phyloP scores from a whole-genome alignment of 2,888 invertebrate genomes.

The Artemia sinica region DNA sequence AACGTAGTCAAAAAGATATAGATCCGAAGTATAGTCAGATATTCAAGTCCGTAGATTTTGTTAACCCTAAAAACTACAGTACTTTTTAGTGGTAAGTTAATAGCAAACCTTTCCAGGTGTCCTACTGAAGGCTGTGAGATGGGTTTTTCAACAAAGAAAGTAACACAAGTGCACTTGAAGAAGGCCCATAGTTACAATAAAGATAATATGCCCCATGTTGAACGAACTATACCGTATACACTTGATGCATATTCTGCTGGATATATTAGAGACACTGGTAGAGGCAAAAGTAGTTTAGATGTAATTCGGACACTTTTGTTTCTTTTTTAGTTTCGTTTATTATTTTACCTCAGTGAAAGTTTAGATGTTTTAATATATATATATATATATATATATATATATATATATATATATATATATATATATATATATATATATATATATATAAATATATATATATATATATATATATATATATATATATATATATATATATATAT shows the following conservation, averaged over 20 bases:
- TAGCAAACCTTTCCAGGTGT: slow-evolving; percentile 37
- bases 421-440: too few relatives aligned
- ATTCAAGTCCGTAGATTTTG: neutral
- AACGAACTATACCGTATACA: slow-evolving; percentile 51
- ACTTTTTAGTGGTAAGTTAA: neutral
- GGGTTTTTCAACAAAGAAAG: slow-evolving; percentile 57
- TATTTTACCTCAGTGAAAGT: too few relatives aligned
- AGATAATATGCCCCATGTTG: slow-evolving; percentile 52
- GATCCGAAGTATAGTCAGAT: too few relatives aligned
- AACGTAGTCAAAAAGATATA: too few relatives aligned
- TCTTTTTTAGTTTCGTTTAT: too few relatives aligned
- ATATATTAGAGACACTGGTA: slow-evolving; percentile 38
- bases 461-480: too few relatives aligned
- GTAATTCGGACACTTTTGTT: neutral
- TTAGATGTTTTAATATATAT: too few relatives aligned
- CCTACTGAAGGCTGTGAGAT: slow-evolving; percentile 44
- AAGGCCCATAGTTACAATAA: slow-evolving; percentile 53
- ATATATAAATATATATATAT: too few relatives aligned
- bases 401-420: too few relatives aligned
- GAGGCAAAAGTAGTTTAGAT: slow-evolving; percentile 30
- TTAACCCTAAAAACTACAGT: neutral
- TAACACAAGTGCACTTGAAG: slow-evolving; percentile 55
- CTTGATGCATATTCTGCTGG: slow-evolving; percentile 54
- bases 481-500: too few relatives aligned
- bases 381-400: too few relatives aligned